Evolutionary conservation across 2,888 invertebrate genomes (phyloP).

Genomic region (Aspidiotus rigidus): DNA sequence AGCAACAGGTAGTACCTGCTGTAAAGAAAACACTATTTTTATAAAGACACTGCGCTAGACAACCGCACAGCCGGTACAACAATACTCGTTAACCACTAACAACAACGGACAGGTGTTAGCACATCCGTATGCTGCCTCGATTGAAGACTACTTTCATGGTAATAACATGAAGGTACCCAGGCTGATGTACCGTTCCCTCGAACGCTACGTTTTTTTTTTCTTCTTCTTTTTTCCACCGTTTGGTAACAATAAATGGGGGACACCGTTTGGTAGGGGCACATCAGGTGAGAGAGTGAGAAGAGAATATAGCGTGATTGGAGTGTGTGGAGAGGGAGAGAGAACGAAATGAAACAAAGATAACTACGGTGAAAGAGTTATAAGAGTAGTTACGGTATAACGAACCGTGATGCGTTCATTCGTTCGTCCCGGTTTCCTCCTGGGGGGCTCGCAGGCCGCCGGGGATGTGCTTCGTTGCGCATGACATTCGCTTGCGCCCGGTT

Average conservation of each 20-base stretch:
- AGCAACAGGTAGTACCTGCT: conserved; percentile 25
- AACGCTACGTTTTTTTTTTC: neutral
- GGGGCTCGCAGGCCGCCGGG: conserved; percentile 27
- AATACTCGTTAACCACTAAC: conserved; percentile 23
- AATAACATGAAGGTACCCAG: conserved; percentile 23
- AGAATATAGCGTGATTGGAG: neutral
- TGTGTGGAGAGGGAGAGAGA: conserved; percentile 1
- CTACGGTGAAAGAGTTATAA: neutral
- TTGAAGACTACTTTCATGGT: conserved; percentile 27
- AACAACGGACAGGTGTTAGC: conserved; percentile 26
- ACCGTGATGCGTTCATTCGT: conserved; percentile 22
- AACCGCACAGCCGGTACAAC: conserved; percentile 20
- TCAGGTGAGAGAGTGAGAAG: conserved; percentile 12
- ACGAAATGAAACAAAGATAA: neutral
- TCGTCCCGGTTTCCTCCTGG: conserved; percentile 23
- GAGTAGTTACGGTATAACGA: conserved; percentile 27
- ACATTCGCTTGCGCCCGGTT: conserved; percentile 23
- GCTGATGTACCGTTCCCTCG: conserved; percentile 10
- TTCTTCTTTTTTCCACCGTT: conserved; percentile 5
- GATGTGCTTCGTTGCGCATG: conserved; percentile 29
- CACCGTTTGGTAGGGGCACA: no score
- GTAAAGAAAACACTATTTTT: conserved; percentile 14
- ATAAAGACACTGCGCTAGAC: conserved; percentile 30
- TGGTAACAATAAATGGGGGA: conserved; percentile 9
- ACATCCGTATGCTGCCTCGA: conserved; percentile 27